Conservation (phyloP, 2,888 invertebrate genomes). For the Cryptophagus acutangulus region DNA sequence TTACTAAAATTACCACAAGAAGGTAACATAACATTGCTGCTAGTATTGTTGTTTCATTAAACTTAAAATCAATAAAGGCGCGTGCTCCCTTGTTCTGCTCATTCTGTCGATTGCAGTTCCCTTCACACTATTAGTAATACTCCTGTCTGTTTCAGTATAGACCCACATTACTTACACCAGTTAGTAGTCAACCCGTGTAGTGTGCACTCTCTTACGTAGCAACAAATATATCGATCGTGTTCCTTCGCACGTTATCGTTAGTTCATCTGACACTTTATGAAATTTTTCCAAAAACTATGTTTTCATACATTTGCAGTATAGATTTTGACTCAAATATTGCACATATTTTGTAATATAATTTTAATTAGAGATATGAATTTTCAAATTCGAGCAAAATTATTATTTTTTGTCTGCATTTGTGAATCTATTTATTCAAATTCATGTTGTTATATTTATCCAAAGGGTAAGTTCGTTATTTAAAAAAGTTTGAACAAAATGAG, state of each 20-base stretch:
- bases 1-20: too few species aligned
- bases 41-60: slow-evolving; percentile 27
- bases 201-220: slow-evolving; percentile 43
- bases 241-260: slow-evolving; percentile 38
- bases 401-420: too few species aligned
- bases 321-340: slow-evolving; percentile 24
- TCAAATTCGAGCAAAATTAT: too few species aligned
- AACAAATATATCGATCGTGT: slow-evolving; percentile 40
- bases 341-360: too few species aligned
- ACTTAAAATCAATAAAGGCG: slow-evolving; percentile 50
- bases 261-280: too few species aligned
- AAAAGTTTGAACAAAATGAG: too few species aligned
- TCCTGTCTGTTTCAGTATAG: slow-evolving; percentile 35
- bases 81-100: slow-evolving; percentile 46
- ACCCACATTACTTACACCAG: slow-evolving; percentile 42
- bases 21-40: too few species aligned
- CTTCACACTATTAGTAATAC: slow-evolving; percentile 44
- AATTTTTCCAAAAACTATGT: slow-evolving; percentile 36
- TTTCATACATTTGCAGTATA: slow-evolving; percentile 31
- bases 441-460: too few species aligned
- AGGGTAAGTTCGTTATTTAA: too few species aligned
- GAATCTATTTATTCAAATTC: too few species aligned
- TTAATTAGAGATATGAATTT: too few species aligned
- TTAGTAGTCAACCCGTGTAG: slow-evolving; percentile 44
- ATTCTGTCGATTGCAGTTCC: slow-evolving; percentile 38